These are phyloP conservation scores for Dryobotodes eremita DNA, from an alignment of 2,888 invertebrate genomes.

Conservation along the genomic window DNA sequence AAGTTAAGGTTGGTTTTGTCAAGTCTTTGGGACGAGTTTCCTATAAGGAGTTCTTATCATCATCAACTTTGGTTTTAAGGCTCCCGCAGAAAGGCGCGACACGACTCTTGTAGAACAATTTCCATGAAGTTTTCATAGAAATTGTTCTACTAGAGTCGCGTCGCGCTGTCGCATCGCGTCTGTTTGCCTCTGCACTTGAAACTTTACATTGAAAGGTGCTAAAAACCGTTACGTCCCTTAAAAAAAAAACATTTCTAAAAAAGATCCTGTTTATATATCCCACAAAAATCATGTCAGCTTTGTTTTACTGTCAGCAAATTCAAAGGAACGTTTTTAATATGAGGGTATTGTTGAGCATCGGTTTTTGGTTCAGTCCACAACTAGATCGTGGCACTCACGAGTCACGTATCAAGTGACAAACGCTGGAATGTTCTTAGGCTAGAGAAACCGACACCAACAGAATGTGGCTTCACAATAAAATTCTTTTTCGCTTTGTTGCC, in stretches of 20 bases:
- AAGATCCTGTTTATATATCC: conserved; percentile 7
- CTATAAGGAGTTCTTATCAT: background rate
- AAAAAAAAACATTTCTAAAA: background rate
- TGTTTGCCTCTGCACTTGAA: too few relatives aligned
- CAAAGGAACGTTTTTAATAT: conserved; percentile 46
- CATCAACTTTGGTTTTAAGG: background rate
- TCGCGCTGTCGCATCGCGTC: too few relatives aligned
- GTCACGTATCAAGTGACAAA: conserved; percentile 63
- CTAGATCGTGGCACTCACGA: conserved; percentile 47
- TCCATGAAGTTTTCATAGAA: too few relatives aligned
- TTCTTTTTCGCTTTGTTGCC: conserved; percentile 62
- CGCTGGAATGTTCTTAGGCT: conserved; percentile 62
- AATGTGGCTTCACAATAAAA: conserved; percentile 63
- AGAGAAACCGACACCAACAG: conserved; percentile 62
- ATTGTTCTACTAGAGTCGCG: too few relatives aligned
- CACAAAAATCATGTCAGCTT: conserved; percentile 19
- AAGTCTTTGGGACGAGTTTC: background rate
- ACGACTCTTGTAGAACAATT: too few relatives aligned
- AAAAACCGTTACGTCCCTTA: background rate
- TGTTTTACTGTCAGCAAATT: conserved; percentile 31
- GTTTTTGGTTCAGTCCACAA: conserved; percentile 57
- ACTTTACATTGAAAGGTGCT: background rate
- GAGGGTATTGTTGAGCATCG: conserved; percentile 42
- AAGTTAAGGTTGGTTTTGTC: conserved; percentile 8
- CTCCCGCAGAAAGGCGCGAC: too few relatives aligned